These are phyloP conservation scores for Nomada flava DNA, from an alignment of 2,888 invertebrate genomes.

Conservation along the genomic window DNA sequence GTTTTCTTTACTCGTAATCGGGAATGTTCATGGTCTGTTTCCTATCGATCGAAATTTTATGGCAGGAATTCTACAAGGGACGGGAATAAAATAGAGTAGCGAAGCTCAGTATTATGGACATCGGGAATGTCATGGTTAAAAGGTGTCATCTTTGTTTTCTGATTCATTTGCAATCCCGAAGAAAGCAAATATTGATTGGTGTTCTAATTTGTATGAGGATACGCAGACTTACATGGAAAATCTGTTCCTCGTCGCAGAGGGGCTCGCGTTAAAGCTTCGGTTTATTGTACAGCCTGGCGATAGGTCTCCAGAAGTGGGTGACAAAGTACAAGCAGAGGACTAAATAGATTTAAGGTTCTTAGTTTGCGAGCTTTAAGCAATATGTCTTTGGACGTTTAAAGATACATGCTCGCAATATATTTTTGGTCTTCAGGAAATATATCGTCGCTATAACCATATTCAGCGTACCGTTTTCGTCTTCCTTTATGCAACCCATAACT, in stretches of 20 bases:
- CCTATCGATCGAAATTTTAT: neutral
- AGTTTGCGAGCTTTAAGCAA: slow-evolving; percentile 24
- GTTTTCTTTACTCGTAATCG: neutral
- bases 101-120: no score
- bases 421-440: neutral
- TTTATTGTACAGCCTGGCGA: slow-evolving; percentile 10
- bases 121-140: neutral
- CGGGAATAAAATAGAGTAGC: neutral
- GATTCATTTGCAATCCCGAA: no score
- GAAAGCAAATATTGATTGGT: no score
- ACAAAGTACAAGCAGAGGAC: slow-evolving; percentile 12
- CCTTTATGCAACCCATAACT: neutral
- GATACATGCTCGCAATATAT: neutral
- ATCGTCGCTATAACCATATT: neutral
- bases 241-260: slow-evolving; percentile 16
- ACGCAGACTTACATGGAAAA: neutral
- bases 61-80: neutral
- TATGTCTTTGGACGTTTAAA: neutral
- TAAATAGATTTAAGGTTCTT: slow-evolving; percentile 38
- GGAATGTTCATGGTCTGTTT: neutral
- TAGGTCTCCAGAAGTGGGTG: slow-evolving; percentile 10
- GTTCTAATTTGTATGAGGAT: no score
- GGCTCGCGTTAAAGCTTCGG: slow-evolving; percentile 15
- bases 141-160: neutral
- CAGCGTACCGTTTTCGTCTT: neutral